Evolutionary conservation across 2,888 invertebrate species (phyloP).

Genomic region (Melieria omissa): DNA sequence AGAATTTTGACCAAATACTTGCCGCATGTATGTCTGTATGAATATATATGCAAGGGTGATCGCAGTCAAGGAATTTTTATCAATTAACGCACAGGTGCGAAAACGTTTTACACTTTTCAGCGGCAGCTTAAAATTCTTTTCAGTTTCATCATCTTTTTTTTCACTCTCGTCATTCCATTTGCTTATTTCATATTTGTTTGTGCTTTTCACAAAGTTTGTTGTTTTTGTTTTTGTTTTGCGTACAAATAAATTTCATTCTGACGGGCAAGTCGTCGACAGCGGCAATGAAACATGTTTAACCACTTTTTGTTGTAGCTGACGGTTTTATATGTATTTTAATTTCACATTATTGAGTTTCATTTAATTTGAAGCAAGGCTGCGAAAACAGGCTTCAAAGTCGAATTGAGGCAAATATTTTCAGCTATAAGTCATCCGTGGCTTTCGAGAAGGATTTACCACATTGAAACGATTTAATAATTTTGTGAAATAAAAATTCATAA

Average conservation of each 20-base stretch:
- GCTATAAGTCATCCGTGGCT: constrained; percentile 18
- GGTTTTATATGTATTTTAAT: not conserved
- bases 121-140: too few species aligned
- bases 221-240: too few species aligned
- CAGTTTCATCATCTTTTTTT: not conserved
- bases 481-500: too few species aligned
- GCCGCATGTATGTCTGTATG: too few species aligned
- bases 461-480: too few species aligned
- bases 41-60: too few species aligned
- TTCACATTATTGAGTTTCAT: constrained; percentile 2
- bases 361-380: not conserved
- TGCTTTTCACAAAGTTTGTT: too few species aligned
- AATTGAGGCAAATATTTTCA: constrained; percentile 1
- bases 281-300: constrained; percentile 15
- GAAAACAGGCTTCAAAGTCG: not conserved
- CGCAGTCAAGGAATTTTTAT: not conserved
- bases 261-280: too few species aligned
- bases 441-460: too few species aligned
- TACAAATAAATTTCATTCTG: constrained; percentile 1
- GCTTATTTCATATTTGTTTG: too few species aligned
- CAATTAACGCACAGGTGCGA: constrained; percentile 13
- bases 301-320: not conserved
- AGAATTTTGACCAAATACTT: too few species aligned
- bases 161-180: not conserved
- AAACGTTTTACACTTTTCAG: too few species aligned